A percentile compares a stretch with the other conserved stretches of the same genome.
phyloP scores from a whole-genome alignment of 2,797 vertebrate species.

The Perodicticus potto region DNA sequence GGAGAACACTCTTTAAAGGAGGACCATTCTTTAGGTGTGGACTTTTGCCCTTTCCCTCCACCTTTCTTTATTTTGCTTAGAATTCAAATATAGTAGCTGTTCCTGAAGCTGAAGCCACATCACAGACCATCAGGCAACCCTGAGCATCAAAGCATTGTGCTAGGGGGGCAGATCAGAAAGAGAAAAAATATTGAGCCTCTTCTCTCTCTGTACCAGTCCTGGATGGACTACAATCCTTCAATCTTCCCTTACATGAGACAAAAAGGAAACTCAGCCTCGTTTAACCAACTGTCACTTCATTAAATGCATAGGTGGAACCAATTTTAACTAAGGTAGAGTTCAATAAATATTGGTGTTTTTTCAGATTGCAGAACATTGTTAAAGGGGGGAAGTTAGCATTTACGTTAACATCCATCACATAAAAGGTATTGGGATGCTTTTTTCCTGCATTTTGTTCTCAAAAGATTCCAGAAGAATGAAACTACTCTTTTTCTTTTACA shows the following conservation, averaged over 20 bases:
- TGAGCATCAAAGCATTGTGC: neutral
- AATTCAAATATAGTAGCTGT: neutral
- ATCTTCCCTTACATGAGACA: neutral
- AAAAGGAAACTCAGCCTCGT: neutral
- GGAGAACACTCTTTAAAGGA: neutral
- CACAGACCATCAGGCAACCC: too few species aligned
- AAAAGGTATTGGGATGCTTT: neutral
- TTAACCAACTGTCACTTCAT: neutral
- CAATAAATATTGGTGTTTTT: neutral
- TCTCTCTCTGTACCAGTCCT: neutral
- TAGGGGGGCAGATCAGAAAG: neutral
- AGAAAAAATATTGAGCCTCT: neutral
- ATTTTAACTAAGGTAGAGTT: neutral
- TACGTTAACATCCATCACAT: neutral
- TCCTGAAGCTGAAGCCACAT: neutral
- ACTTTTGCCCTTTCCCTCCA: neutral
- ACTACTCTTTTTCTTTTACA: neutral
- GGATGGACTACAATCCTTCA: neutral
- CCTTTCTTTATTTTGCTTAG: neutral
- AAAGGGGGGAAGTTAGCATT: neutral
- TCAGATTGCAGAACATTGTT: neutral
- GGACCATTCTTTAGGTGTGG: neutral
- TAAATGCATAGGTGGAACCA: neutral
- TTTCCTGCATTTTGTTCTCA: neutral
- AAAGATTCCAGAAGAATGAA: neutral